phyloP scores from a whole-genome alignment of 2,888 invertebrate species.

The Watsonalla cultraria region DNA sequence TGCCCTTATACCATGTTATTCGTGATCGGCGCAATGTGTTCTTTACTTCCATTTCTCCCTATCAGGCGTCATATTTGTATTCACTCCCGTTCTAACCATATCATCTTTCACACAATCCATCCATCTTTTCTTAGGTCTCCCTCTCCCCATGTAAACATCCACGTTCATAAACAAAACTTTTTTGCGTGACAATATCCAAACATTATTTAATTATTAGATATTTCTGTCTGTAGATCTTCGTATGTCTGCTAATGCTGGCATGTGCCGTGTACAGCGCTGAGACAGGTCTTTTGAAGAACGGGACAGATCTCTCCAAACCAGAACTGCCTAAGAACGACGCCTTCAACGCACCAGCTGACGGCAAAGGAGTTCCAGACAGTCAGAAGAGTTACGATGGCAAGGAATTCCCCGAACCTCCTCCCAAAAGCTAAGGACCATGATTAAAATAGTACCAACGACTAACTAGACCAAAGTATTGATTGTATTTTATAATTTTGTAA shows the following conservation, averaged over 20 bases:
- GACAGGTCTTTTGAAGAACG: constrained; percentile 8
- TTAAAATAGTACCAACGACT: constrained; percentile 3
- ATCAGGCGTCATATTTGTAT: too few relatives aligned
- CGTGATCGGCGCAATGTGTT: too few relatives aligned
- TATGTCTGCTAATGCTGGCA: constrained; percentile 50
- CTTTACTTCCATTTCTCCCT: too few relatives aligned
- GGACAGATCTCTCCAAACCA: constrained; percentile 34
- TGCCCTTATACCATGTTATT: too few relatives aligned
- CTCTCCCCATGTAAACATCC: neutral
- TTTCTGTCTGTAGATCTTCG: constrained; percentile 33
- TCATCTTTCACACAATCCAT: too few relatives aligned
- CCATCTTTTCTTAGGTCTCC: too few relatives aligned
- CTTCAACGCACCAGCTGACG: neutral
- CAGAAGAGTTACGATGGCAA: constrained; percentile 20
- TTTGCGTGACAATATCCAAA: neutral
- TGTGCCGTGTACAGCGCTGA: constrained; percentile 38
- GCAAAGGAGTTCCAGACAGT: constrained; percentile 3
- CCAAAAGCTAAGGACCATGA: constrained; percentile 2
- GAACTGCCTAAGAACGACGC: constrained; percentile 11
- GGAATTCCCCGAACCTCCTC: constrained; percentile 24
- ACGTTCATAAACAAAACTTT: neutral
- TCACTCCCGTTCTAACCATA: too few relatives aligned
- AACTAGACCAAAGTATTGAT: constrained; percentile 9
- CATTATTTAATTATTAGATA: neutral
- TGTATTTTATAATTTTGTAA: constrained; percentile 10